Base-by-base conservation (phyloP, 2,888 invertebrate genomes). In the Pseudanteris insignis region DNA sequence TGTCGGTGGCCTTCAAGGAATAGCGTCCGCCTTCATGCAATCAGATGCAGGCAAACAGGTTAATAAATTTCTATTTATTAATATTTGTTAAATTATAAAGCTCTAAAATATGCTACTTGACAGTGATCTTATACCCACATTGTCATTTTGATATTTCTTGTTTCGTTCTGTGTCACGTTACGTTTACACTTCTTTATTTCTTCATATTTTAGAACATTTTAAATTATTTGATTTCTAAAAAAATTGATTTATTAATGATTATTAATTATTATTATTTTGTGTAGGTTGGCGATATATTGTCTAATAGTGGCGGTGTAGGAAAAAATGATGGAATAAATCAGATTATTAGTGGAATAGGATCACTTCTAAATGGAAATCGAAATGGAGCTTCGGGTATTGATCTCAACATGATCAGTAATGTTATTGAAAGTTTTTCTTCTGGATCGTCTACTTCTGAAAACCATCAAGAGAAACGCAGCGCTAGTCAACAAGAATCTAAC, bases 11-110 rank as follows among this genome's bases (percentile, higher is more conserved):
- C 80, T 91, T 0, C 89, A 88, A 1, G 86, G 85, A 5, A 81
- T 90, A 34, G 81, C 91, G 6, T 87, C 87, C 1, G 84, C 83
- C 18, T 82, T 91, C 36, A 85, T 91, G 84, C 88, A 89, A 67
- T 85, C 88, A 0, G 88, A 86, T 44, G 84, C 84, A 14, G 86
- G 84, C 1, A 86, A 86, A 72, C 85, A 85, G 68, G 72, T 86
- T 33, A 50, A 14, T 57, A 37, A 40, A 21, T 46, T 15, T 41
- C 40, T 41, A 48, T 53, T 32, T 29, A 43, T n/a, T n/a, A 18
- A 30, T 46, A 34, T 50, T 44, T 59, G 41, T 36, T 40, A 47
- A 29, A 44, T 43, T 50, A 50, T 25, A 44, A 50, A 50, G 48
- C 44, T 18, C 3, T 18, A 18, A 18, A 18, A 18, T 4, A 18